These are phyloP conservation scores for Coturnix japonica DNA, from an alignment of 2,113 vertebrate genomes.

Conservation along the genomic window DNA sequence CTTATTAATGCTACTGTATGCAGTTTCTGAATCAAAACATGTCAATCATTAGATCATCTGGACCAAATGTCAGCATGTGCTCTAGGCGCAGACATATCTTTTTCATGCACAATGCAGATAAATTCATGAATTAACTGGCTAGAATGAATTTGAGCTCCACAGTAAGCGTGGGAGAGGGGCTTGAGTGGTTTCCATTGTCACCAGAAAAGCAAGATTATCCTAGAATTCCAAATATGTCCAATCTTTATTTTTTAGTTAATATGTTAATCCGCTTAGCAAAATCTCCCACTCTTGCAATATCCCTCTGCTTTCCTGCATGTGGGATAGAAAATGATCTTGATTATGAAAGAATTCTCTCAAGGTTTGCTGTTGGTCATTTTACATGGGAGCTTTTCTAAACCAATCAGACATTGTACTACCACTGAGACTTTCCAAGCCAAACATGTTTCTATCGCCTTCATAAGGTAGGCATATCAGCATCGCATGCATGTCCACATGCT, in stretches of 20 bases:
- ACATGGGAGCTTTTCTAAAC: neutral
- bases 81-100: neutral
- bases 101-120: neutral
- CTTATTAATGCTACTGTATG: neutral
- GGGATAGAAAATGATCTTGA: conserved; percentile 1
- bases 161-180: neutral
- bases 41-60: neutral
- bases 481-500: rapidly evolving
- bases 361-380: neutral
- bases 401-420: neutral
- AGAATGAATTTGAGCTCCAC: neutral
- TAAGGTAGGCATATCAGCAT: neutral
- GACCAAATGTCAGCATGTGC: neutral
- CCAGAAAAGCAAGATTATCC: conserved; percentile 40
- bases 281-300: conserved; percentile 9
- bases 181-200: conserved; percentile 17
- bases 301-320: conserved; percentile 5
- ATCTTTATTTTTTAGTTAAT: conserved; percentile 65
- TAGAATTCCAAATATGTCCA: conserved; percentile 62
- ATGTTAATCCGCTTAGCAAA: conserved; percentile 64
- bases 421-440: neutral
- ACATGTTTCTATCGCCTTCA: rapidly evolving
- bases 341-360: conserved; percentile 34
- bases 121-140: neutral
- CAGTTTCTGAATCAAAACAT: neutral